These are phyloP conservation scores for Scyliorhinus canicula DNA, from an alignment of 2,797 vertebrate species.

Conservation along the genomic window DNA sequence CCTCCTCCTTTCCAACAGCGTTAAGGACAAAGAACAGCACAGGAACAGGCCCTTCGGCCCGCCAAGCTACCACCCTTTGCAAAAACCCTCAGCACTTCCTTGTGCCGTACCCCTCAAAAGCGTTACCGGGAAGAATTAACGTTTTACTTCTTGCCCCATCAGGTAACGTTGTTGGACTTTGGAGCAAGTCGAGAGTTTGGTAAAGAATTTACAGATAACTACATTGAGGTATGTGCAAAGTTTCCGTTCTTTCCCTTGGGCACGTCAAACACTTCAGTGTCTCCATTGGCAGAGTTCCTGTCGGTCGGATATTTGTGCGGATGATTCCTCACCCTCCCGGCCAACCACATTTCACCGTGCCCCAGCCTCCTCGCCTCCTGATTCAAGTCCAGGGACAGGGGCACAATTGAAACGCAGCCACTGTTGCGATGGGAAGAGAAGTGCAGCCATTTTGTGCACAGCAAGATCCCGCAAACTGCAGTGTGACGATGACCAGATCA, in stretches of 20 bases:
- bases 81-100: too few species aligned
- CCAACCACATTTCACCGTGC: background rate
- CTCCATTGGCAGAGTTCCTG: background rate
- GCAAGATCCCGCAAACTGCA: background rate
- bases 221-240: background rate
- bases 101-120: too few species aligned
- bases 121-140: background rate
- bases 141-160: background rate
- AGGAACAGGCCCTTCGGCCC: too few species aligned
- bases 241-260: background rate
- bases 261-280: background rate
- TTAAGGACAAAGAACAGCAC: too few species aligned
- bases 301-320: background rate
- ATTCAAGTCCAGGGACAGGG: background rate
- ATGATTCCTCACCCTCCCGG: background rate
- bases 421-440: background rate
- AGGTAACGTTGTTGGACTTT: conserved; percentile 24
- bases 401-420: too few species aligned
- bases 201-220: conserved; percentile 26
- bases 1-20: background rate
- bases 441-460: background rate
- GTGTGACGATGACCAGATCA: background rate
- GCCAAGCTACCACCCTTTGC: too few species aligned
- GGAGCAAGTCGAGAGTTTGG: conserved; percentile 18
- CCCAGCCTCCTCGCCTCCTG: background rate